Conservation (phyloP, 2,113 vertebrate species). For the Sisor rabdophorus region DNA sequence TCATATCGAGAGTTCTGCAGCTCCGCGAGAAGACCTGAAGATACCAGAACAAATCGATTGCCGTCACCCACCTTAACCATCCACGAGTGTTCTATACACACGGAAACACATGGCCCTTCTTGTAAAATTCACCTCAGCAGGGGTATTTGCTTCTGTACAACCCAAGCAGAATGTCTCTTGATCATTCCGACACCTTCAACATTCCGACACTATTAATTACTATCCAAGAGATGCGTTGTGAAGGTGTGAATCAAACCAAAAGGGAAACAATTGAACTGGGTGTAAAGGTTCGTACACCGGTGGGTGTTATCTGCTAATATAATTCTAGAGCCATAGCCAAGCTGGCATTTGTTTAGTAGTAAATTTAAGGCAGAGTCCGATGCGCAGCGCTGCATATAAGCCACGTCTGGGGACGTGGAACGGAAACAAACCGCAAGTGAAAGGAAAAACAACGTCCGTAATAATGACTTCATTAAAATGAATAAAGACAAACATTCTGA, state of each 20-base stretch:
- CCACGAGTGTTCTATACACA: slow-evolving; percentile 44
- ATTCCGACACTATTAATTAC: slow-evolving; percentile 53
- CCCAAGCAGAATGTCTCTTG: slow-evolving; percentile 40
- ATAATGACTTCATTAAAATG: slow-evolving; percentile 12
- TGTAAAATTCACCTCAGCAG: slow-evolving; percentile 43
- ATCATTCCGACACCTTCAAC: slow-evolving; percentile 49
- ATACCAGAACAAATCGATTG: slow-evolving; percentile 46
- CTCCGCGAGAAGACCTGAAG: slow-evolving; percentile 31
- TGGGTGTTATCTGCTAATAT: slow-evolving; percentile 43
- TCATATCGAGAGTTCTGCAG: slow-evolving; percentile 32
- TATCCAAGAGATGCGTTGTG: slow-evolving; percentile 17
- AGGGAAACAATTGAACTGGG: slow-evolving; percentile 1
- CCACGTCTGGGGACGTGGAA: neutral
- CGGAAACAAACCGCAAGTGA: slow-evolving; percentile 15
- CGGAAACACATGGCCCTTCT: slow-evolving; percentile 42
- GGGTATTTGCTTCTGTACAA: slow-evolving; percentile 23
- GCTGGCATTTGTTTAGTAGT: slow-evolving; percentile 48
- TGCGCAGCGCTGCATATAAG: slow-evolving; percentile 24
- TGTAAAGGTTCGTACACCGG: slow-evolving; percentile 25
- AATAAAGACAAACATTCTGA: slow-evolving; percentile 9
- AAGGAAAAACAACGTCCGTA: neutral
- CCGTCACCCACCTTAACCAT: slow-evolving; percentile 26
- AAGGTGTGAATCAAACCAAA: slow-evolving; percentile 2
- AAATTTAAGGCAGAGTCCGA: slow-evolving; percentile 39
- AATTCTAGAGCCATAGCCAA: slow-evolving; percentile 49